These are phyloP conservation scores for Corythoichthys intestinalis DNA, from an alignment of 2,113 vertebrate species.

Conservation along the genomic window DNA sequence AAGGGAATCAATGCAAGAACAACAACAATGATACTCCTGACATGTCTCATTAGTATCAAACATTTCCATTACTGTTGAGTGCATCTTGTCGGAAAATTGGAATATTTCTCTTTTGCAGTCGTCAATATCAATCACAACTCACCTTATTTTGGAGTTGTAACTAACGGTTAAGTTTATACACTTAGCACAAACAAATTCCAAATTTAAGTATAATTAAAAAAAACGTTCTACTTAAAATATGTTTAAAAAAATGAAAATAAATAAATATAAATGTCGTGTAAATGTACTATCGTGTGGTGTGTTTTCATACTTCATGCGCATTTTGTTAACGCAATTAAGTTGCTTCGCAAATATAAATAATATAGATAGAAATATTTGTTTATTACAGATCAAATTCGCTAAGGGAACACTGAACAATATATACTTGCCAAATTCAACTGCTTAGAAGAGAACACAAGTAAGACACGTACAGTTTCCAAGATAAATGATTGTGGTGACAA, in stretches of 20 bases:
- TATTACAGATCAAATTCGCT: neutral
- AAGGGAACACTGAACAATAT: neutral
- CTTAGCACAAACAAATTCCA: neutral
- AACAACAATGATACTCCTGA: conserved; percentile 17
- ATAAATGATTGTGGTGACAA: too few species aligned
- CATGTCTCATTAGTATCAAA: conserved; percentile 6
- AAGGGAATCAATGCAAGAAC: conserved; percentile 20
- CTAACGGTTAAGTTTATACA: neutral
- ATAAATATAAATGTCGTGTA: neutral
- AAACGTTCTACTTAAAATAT: too few species aligned
- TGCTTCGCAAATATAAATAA: too few species aligned
- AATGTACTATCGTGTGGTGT: neutral
- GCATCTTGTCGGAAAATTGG: neutral
- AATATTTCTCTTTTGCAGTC: neutral
- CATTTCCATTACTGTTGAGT: neutral
- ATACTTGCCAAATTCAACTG: neutral
- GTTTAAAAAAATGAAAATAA: neutral
- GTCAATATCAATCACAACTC: neutral
- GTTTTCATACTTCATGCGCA: too few species aligned
- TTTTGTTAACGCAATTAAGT: too few species aligned
- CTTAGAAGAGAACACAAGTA: neutral
- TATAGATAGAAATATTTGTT: neutral
- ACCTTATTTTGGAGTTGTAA: neutral
- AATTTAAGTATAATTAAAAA: neutral
- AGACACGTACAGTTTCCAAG: neutral